phyloP scores from a whole-genome alignment of 2,113 vertebrate species.

The Ardeotis arabs region DNA sequence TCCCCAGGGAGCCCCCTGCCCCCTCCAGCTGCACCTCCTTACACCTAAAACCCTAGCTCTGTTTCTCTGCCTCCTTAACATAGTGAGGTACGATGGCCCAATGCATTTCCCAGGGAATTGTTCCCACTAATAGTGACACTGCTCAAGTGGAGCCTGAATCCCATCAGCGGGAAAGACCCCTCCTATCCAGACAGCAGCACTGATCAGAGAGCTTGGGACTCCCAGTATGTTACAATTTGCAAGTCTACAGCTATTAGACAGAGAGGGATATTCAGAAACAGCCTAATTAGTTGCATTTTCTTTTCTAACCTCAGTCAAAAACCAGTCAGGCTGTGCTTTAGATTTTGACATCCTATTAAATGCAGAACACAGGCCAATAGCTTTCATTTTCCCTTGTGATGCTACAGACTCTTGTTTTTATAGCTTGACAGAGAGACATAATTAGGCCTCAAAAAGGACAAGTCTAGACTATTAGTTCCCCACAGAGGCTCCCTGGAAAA shows the following conservation, averaged over 20 bases:
- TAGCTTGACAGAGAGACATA: constrained; percentile 62
- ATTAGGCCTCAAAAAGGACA: constrained; percentile 70
- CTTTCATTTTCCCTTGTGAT: constrained; percentile 67
- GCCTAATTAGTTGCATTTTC: constrained; percentile 66
- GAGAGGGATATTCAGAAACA: constrained; percentile 22
- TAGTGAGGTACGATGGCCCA: rapidly evolving
- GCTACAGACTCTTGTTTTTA: constrained; percentile 41
- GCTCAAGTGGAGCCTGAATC: background rate
- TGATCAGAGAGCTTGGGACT: constrained; percentile 39
- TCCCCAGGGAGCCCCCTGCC: background rate
- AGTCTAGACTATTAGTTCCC: constrained; percentile 46
- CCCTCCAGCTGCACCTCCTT: background rate
- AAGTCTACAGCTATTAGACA: constrained; percentile 35
- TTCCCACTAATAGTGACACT: background rate
- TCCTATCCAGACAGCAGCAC: background rate
- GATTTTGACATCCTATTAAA: constrained; percentile 71
- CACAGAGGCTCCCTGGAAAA: constrained; percentile 58
- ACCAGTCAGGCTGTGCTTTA: constrained; percentile 56
- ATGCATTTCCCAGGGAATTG: background rate
- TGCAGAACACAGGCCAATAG: constrained; percentile 57
- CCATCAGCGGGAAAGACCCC: background rate
- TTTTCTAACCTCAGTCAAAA: constrained; percentile 65
- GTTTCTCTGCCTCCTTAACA: background rate
- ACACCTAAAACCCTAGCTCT: background rate
- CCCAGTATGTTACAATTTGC: constrained; percentile 10